Conservation (phyloP, 2,888 invertebrate genomes). For the Iphiclides podalirius region DNA sequence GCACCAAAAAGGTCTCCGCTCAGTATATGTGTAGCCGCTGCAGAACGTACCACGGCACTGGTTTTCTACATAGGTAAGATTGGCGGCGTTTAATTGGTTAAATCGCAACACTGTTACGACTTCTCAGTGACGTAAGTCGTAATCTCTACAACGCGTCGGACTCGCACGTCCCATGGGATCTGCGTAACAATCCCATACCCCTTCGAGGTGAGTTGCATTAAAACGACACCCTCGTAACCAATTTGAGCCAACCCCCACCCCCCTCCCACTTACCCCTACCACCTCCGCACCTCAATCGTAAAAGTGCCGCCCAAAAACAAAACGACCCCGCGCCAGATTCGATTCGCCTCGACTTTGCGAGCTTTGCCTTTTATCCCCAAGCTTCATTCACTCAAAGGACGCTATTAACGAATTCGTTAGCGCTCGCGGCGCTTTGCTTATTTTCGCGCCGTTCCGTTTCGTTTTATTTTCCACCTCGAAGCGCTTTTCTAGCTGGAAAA, state of each 20-base stretch:
- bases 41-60: too few species aligned
- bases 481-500: slow-evolving; percentile 1
- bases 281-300: neutral
- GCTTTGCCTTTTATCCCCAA: too few species aligned
- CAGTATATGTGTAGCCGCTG: too few species aligned
- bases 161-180: neutral
- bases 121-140: too few species aligned
- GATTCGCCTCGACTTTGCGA: slow-evolving; percentile 8
- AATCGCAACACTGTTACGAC: too few species aligned
- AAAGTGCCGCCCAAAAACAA: slow-evolving; percentile 6
- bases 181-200: slow-evolving; percentile 6
- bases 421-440: slow-evolving; percentile 7
- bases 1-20: too few species aligned
- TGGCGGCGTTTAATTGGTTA: neutral
- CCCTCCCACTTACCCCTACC: neutral
- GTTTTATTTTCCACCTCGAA: neutral
- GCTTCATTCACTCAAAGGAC: too few species aligned
- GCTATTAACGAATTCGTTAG: slow-evolving; percentile 17
- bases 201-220: slow-evolving; percentile 6
- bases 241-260: too few species aligned
- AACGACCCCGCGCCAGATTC: slow-evolving; percentile 10
- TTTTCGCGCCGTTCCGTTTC: slow-evolving; percentile 1
- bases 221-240: too few species aligned
- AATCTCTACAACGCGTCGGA: neutral
- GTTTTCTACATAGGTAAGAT: too few species aligned